Conservation (phyloP, 2,888 invertebrate species). For the Pheosia gnoma region DNA sequence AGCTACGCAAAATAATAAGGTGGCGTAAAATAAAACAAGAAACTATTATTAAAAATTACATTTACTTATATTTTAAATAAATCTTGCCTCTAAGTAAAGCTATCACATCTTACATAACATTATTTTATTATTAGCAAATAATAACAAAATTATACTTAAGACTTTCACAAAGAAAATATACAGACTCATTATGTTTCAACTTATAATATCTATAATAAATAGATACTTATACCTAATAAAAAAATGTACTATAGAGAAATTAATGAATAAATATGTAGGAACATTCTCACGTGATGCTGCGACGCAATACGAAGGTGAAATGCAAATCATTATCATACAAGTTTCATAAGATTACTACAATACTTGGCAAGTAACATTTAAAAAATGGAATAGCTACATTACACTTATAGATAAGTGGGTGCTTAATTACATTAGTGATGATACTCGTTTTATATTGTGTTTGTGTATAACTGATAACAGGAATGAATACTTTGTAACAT, state of each 20-base stretch:
- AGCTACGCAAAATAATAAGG: constrained; percentile 59
- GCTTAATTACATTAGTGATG: constrained; percentile 20
- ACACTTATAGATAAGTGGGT: constrained; percentile 19
- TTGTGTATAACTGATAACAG: constrained; percentile 33
- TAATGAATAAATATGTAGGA: constrained; percentile 64
- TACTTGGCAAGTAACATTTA: constrained; percentile 64
- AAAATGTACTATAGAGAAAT: constrained; percentile 50
- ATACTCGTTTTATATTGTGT: constrained; percentile 16
- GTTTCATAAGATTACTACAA: constrained; percentile 55
- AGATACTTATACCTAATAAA: constrained; percentile 60
- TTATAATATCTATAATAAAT: constrained; percentile 70
- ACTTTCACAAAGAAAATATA: constrained; percentile 67
- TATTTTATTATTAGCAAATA: constrained; percentile 71
- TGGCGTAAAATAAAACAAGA: constrained; percentile 72
- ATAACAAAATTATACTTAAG: constrained; percentile 70
- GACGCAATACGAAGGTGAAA: constrained; percentile 50
- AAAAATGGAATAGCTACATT: constrained; percentile 52
- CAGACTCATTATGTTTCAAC: constrained; percentile 48
- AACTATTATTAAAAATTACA: constrained; percentile 65
- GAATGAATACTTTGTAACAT: constrained; percentile 42
- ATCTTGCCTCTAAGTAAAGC: constrained; percentile 81
- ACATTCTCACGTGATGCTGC: constrained; percentile 65
- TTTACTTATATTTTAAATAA: constrained; percentile 78
- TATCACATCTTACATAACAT: constrained; percentile 79
- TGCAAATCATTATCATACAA: constrained; percentile 50